Conservation (phyloP, 2,113 vertebrate genomes). For the Chloebia gouldiae region DNA sequence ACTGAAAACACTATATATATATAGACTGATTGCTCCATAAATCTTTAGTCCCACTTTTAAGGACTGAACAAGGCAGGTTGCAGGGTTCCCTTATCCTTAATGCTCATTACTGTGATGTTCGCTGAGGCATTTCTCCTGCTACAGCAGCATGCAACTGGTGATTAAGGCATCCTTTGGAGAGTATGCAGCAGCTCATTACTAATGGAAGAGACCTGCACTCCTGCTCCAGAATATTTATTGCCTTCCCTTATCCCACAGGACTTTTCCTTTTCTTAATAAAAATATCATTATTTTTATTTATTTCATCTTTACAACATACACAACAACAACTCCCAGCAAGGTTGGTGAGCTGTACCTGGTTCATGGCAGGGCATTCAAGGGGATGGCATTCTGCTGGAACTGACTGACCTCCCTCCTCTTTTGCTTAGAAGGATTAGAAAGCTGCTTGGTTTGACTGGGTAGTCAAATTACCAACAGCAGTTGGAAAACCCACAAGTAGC, state of each 20-base stretch:
- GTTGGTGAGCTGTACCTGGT: not conserved
- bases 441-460: not conserved
- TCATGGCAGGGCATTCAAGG: not conserved
- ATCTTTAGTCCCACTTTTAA: not conserved
- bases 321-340: not conserved
- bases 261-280: not conserved
- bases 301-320: not conserved
- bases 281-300: not conserved
- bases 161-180: not conserved
- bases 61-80: not conserved
- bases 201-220: not conserved
- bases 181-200: not conserved
- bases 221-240: not conserved
- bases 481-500: constrained; percentile 26
- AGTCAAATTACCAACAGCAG: constrained; percentile 8
- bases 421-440: constrained; percentile 7
- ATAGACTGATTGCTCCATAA: not conserved
- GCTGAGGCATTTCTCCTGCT: not conserved
- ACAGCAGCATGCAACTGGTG: not conserved
- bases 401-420: not conserved
- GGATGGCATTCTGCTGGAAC: not conserved
- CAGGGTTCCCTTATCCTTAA: not conserved
- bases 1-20: not conserved
- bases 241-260: not conserved
- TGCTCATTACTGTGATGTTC: not conserved